Base-by-base conservation (phyloP, 53 echinoderm and acorn worm species). In the Pentamera pediparva region DNA sequence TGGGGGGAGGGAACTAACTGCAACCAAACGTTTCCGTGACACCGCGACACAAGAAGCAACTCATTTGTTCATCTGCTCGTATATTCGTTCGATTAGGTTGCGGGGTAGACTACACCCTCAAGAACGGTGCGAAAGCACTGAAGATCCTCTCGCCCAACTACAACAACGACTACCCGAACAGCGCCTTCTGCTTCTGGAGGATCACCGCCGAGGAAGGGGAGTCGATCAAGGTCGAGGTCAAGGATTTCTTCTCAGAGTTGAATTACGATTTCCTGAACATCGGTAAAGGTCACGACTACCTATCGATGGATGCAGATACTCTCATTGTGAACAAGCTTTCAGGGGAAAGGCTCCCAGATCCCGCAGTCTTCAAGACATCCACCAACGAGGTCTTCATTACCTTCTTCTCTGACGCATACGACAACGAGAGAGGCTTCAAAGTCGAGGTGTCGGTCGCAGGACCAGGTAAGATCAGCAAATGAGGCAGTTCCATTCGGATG, bases 191-290 rank as follows among this genome's bases (percentile, higher is more conserved):
- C 52, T 49, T 69, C 21, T 87, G 87, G 87, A 20, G 75, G 22
- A 33, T 87, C 45, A 78, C 74, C 28, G 83, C 75, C 17, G 65
- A 79, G 21, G 79, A 78, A 19, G 87, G 87, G 7, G 43, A 40
- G 24, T 26, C 35, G 3, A 64, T 87, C 36, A 83, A 65, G 48
- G 78, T 79, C 37, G 56, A 65, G 35, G 61, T 83, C 79, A 83
- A 70, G 57, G 40, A 49, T 55, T 87, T 87, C 52, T 19, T 39
- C 12, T 61, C 83, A n/a, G 87, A 87, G 34, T 45, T 64, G 32
- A 79, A 83, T 45, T 78, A 75, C 51, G 87, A 87, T 56, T 83
- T 56, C 49, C 62, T 87, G 27, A 83, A 76, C 69, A 43, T 87
- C 21, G 83, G 87, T 15, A 43, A 35, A 17, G 83, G 87, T 20